Percentiles rank a stretch among this genome's conserved stretches.
Conservation (phyloP, 2,888 invertebrate species). For the Dioctria linearis region DNA sequence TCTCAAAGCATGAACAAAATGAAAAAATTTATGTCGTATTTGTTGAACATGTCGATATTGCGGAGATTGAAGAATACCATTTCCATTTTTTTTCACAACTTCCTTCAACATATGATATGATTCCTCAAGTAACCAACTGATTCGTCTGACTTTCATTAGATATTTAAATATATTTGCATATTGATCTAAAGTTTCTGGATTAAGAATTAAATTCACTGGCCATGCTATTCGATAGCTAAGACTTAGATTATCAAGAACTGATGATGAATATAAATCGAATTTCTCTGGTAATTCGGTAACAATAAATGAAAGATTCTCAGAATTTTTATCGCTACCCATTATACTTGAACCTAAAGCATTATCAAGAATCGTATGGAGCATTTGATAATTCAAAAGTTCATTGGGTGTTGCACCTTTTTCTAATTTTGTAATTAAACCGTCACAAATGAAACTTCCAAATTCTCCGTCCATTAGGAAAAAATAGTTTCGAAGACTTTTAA, state of each 20-base stretch:
- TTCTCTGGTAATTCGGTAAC: slow-evolving; percentile 76
- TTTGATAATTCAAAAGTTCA: slow-evolving; percentile 80
- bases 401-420: slow-evolving; percentile 77
- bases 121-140: slow-evolving; percentile 83
- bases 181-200: slow-evolving; percentile 78
- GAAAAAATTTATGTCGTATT: slow-evolving; percentile 82
- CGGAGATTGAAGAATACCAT: slow-evolving; percentile 74
- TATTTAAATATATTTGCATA: slow-evolving; percentile 85
- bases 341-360: slow-evolving; percentile 80
- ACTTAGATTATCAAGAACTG: slow-evolving; percentile 79
- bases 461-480: slow-evolving; percentile 87
- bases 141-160: slow-evolving; percentile 81
- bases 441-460: slow-evolving; percentile 81
- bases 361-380: slow-evolving; percentile 79
- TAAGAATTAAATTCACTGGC: slow-evolving; percentile 85
- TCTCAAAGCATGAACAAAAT: slow-evolving; percentile 82
- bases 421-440: slow-evolving; percentile 78
- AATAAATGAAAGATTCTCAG: slow-evolving; percentile 77
- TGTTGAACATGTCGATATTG: slow-evolving; percentile 82
- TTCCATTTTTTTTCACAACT: slow-evolving; percentile 73
- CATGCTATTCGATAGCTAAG: slow-evolving; percentile 81
- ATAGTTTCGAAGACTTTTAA: slow-evolving; percentile 82
- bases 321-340: slow-evolving; percentile 76
- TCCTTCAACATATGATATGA: slow-evolving; percentile 79
- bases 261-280: slow-evolving; percentile 78